phyloP scores from a whole-genome alignment of 2,113 vertebrate species.

The Lycaon pictus region DNA sequence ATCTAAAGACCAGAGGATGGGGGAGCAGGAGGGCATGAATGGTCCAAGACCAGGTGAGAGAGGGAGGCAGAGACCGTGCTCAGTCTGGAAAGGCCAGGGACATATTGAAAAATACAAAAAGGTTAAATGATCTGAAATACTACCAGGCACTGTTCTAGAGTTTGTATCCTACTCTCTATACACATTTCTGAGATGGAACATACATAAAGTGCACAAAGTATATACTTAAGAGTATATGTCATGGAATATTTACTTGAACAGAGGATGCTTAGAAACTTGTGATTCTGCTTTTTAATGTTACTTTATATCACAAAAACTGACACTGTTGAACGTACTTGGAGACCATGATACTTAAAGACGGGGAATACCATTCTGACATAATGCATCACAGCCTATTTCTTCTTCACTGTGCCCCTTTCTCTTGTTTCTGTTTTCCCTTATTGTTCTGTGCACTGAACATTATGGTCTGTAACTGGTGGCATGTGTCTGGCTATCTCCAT shows the following conservation, averaged over 20 bases:
- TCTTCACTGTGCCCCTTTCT: rapidly evolving
- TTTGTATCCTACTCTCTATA: not conserved
- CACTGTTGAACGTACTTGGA: not conserved
- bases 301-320: not conserved
- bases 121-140: not conserved
- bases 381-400: rapidly evolving
- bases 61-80: not conserved
- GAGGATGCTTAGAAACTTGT: not conserved
- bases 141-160: not conserved
- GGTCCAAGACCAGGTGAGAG: not conserved
- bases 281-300: constrained; percentile 11
- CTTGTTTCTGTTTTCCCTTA: not conserved
- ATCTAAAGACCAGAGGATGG: not conserved
- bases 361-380: rapidly evolving
- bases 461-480: rapidly evolving
- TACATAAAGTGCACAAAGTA: not conserved
- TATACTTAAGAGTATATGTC: not conserved
- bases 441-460: rapidly evolving
- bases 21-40: no score
- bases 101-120: not conserved
- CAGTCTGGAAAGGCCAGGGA: not conserved
- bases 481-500: rapidly evolving
- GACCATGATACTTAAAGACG: not conserved
- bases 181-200: not conserved
- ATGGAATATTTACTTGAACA: not conserved